Evolutionary conservation across 2,113 vertebrate genomes (phyloP).

Genomic region (Bos javanicus): DNA sequence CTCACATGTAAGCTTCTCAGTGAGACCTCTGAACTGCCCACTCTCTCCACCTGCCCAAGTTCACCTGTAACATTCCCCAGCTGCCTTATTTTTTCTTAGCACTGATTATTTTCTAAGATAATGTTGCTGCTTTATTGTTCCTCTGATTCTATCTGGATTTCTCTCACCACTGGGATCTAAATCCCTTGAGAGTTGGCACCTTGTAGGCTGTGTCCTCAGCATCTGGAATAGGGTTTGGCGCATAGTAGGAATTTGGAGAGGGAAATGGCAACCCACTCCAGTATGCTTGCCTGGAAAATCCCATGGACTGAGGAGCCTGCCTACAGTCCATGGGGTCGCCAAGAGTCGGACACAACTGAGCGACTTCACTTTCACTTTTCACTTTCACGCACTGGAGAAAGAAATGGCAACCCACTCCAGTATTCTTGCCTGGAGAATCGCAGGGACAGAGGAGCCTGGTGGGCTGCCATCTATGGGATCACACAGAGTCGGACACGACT

Average conservation of each 20-base stretch:
- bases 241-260: background rate
- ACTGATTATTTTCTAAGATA: background rate
- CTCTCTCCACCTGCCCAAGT: background rate
- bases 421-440: too few relatives aligned
- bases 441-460: too few relatives aligned
- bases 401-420: too few relatives aligned
- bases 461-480: too few relatives aligned
- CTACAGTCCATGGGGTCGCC: too few relatives aligned
- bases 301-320: too few relatives aligned
- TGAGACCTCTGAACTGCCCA: background rate
- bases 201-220: background rate
- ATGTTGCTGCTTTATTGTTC: background rate
- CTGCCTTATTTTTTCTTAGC: background rate
- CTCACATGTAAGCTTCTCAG: background rate
- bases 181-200: background rate
- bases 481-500: too few relatives aligned
- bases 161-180: background rate
- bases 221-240: background rate
- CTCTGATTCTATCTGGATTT: background rate
- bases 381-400: too few relatives aligned
- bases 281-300: too few relatives aligned
- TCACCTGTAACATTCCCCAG: background rate
- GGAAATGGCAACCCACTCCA: too few relatives aligned
- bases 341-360: too few relatives aligned
- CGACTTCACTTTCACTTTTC: too few relatives aligned